Percentiles rank a stretch among this genome's conserved stretches.
Evolutionary conservation across 2,888 invertebrate species (phyloP).

Genomic region (Xestia sexstrigata): DNA sequence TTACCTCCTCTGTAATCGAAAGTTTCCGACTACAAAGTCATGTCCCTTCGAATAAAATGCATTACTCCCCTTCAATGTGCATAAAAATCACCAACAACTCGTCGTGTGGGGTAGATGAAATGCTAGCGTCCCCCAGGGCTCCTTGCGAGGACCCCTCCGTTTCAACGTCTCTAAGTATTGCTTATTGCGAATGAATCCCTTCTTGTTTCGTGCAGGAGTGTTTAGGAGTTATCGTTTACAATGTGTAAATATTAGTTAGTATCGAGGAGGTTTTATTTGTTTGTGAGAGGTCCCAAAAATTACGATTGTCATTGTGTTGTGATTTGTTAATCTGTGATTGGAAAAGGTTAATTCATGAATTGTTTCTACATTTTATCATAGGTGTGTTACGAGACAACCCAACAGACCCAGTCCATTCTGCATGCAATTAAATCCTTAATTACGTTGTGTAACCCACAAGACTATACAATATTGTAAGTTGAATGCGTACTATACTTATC

Average conservation of each 20-base stretch:
- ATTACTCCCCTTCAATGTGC: slow-evolving; percentile 72
- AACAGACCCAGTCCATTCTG: background rate
- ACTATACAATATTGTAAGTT: background rate
- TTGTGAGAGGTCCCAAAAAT: slow-evolving; percentile 30
- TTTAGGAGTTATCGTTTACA: slow-evolving; percentile 79
- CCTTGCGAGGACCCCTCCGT: slow-evolving; percentile 70
- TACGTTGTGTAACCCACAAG: background rate
- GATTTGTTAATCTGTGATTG: slow-evolving; percentile 8
- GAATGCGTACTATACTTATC: background rate
- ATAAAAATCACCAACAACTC: slow-evolving; percentile 75
- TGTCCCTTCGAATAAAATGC: slow-evolving; percentile 75
- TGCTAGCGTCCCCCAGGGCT: slow-evolving; percentile 79
- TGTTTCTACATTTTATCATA: background rate
- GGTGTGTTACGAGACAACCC: background rate
- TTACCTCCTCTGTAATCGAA: slow-evolving; percentile 64
- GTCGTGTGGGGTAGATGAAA: slow-evolving; percentile 82
- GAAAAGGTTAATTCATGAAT: background rate
- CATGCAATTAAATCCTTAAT: background rate
- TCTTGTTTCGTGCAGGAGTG: slow-evolving; percentile 64
- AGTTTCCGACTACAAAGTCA: slow-evolving; percentile 71
- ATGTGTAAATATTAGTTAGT: slow-evolving; percentile 83
- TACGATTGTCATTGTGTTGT: slow-evolving; percentile 10
- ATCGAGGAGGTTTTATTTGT: slow-evolving; percentile 67
- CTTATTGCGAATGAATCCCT: slow-evolving; percentile 76
- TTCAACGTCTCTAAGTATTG: slow-evolving; percentile 77